Evolutionary conservation across 2,113 vertebrate genomes (phyloP).

Genomic region (Sceloporus undulatus): DNA sequence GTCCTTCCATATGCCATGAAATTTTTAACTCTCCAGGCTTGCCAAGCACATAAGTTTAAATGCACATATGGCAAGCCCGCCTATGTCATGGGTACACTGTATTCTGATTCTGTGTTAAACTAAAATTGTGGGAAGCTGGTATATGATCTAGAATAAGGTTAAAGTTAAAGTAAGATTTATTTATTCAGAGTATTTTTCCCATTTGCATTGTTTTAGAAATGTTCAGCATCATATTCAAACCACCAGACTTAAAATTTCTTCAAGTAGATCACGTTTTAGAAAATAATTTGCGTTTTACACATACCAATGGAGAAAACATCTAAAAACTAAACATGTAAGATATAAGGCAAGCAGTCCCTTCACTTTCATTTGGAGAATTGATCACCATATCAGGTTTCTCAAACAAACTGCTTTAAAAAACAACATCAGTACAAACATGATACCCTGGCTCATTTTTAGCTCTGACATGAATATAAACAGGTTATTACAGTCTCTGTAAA

Average conservation of each 20-base stretch:
- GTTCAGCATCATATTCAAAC: neutral
- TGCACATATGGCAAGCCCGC: too few relatives aligned
- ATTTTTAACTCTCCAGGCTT: too few relatives aligned
- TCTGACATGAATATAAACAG: constrained; percentile 40
- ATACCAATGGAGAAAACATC: neutral
- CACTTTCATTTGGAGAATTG: neutral
- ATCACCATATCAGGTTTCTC: neutral
- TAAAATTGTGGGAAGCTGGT: too few relatives aligned
- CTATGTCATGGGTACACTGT: too few relatives aligned
- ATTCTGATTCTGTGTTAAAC: too few relatives aligned
- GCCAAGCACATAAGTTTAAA: too few relatives aligned
- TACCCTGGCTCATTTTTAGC: constrained; percentile 25
- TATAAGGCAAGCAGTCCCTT: neutral
- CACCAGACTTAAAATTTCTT: neutral
- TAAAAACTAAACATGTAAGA: neutral
- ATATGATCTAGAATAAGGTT: too few relatives aligned
- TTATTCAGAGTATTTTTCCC: too few relatives aligned
- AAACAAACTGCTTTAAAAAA: neutral
- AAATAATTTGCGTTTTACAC: neutral
- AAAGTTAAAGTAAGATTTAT: too few relatives aligned
- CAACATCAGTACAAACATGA: neutral
- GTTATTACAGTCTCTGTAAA: constrained; percentile 49
- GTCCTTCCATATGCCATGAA: too few relatives aligned
- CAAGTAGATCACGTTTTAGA: neutral
- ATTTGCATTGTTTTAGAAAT: too few relatives aligned